These are phyloP conservation scores for Penaeus indicus DNA, from an alignment of 1,140 invertebrate genomes.

Conservation along the genomic window DNA sequence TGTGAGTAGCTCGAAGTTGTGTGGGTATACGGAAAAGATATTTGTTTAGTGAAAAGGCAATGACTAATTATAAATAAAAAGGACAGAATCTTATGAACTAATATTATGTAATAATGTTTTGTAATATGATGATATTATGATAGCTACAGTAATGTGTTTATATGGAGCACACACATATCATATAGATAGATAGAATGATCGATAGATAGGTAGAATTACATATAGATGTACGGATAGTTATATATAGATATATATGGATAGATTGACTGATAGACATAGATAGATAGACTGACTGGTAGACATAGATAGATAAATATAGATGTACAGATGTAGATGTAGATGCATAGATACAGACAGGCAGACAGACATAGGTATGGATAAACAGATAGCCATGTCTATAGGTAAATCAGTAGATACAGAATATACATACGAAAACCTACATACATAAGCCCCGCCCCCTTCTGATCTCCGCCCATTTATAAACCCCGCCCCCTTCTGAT, in stretches of 20 bases:
- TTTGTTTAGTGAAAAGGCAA: too few relatives aligned
- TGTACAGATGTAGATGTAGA: not conserved
- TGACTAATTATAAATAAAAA: too few relatives aligned
- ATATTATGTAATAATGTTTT: too few relatives aligned
- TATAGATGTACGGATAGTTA: not conserved
- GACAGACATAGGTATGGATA: not conserved
- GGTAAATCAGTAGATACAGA: too few relatives aligned
- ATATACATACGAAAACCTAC: too few relatives aligned
- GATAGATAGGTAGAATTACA: not conserved
- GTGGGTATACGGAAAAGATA: too few relatives aligned
- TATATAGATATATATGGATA: constrained; percentile 5
- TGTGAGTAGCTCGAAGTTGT: too few relatives aligned
- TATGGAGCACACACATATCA: not conserved
- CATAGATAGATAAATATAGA: not conserved
- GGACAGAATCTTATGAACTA: too few relatives aligned
- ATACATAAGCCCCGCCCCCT: too few relatives aligned
- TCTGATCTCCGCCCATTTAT: too few relatives aligned
- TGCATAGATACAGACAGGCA: not conserved
- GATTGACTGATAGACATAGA: not conserved
- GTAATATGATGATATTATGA: not conserved
- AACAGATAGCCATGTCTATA: too few relatives aligned
- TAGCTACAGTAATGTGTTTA: not conserved
- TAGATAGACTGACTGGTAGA: not conserved
- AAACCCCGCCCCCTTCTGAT: too few relatives aligned
- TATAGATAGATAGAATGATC: not conserved